Conservation (phyloP, 2,888 invertebrate species). For the Monochamus alternatus region DNA sequence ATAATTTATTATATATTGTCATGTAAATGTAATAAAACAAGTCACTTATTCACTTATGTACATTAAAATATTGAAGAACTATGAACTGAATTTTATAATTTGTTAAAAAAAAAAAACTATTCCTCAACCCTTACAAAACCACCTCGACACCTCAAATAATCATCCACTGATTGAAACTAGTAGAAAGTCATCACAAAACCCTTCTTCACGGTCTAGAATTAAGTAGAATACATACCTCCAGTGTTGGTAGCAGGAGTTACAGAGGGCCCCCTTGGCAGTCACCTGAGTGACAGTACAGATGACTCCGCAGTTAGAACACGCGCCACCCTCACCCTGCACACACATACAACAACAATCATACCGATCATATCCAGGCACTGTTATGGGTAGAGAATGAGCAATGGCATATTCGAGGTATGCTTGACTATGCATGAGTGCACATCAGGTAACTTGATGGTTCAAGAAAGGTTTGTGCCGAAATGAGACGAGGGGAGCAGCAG, state of each 20-base stretch:
- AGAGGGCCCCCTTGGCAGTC: conserved; percentile 85
- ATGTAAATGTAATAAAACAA: too few relatives aligned
- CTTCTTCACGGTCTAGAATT: conserved; percentile 29
- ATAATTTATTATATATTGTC: too few relatives aligned
- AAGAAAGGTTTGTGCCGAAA: conserved; percentile 7
- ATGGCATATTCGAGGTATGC: conserved; percentile 11
- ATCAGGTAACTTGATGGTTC: conserved; percentile 11
- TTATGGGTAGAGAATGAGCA: conserved; percentile 36
- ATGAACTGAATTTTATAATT: too few relatives aligned
- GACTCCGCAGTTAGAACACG: conserved; percentile 79
- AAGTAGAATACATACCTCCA: conserved; percentile 80
- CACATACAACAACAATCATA: conserved; percentile 68
- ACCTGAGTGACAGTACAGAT: conserved; percentile 82
- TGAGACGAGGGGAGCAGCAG: background rate
- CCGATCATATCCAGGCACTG: conserved; percentile 60
- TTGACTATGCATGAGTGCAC: conserved; percentile 22
- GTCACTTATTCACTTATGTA: too few relatives aligned
- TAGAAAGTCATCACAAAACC: conserved; percentile 20
- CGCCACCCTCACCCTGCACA: conserved; percentile 71
- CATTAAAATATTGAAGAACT: too few relatives aligned
- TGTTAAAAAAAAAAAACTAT: too few relatives aligned
- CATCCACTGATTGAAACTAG: conserved; percentile 35
- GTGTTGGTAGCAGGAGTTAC: conserved; percentile 89
- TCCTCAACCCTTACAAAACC: background rate
- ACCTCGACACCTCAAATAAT: background rate